Percentiles rank a stretch among this genome's conserved stretches.
Evolutionary conservation across 2,888 invertebrate species (phyloP).

Genomic region (Lasiommata megera): DNA sequence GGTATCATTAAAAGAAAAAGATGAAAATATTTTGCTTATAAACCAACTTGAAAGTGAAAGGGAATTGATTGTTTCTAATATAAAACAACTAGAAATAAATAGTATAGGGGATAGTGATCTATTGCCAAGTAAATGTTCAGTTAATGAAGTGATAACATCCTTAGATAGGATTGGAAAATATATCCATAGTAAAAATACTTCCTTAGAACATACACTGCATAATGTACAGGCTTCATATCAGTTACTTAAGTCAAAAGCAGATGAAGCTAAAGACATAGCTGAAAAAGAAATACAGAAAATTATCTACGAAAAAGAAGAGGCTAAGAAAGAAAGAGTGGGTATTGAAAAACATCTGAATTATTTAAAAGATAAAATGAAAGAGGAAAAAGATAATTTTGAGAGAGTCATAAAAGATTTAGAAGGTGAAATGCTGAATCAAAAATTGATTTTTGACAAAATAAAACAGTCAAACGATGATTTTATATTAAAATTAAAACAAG

Average conservation of each 20-base stretch:
- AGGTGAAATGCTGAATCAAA: conserved; percentile 59
- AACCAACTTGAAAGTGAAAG: conserved; percentile 53
- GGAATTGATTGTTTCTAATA: conserved; percentile 53
- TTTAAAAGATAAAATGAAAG: conserved; percentile 50
- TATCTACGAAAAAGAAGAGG: conserved; percentile 63
- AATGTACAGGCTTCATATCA: conserved; percentile 66
- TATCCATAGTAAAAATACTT: conserved; percentile 45
- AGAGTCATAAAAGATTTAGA: conserved; percentile 57
- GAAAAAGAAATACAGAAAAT: conserved; percentile 71
- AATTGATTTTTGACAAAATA: conserved; percentile 57
- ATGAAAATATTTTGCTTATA: conserved; percentile 50
- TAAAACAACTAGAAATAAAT: conserved; percentile 59
- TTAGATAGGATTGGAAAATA: conserved; percentile 53
- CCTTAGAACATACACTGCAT: conserved; percentile 55
- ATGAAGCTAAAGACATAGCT: conserved; percentile 63
- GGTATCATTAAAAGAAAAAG: conserved; percentile 46
- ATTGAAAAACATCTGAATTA: conserved; percentile 53
- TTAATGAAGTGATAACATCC: conserved; percentile 53
- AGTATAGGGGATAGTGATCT: conserved; percentile 58
- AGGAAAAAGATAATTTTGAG: conserved; percentile 50
- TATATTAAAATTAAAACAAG: conserved; percentile 54
- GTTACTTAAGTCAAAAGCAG: conserved; percentile 62
- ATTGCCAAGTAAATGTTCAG: conserved; percentile 44
- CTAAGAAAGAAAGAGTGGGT: conserved; percentile 48
- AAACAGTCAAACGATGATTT: conserved; percentile 52